Evolutionary conservation across 2,113 vertebrate species (phyloP), one percentile per base, ranked within the genome.

Genomic region (Myotis davidii): DNA sequence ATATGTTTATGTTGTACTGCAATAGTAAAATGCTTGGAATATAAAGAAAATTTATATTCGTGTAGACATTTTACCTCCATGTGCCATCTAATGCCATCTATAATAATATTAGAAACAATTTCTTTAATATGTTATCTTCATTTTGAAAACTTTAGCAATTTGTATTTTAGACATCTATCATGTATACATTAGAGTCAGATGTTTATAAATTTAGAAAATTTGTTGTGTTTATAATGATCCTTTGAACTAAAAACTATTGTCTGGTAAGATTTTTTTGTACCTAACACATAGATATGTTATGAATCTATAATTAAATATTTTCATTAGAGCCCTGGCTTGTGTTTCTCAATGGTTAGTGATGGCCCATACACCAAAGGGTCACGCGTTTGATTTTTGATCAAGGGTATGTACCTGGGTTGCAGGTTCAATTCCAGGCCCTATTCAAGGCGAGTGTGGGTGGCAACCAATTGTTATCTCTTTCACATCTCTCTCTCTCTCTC

Each of bases 201-300:
- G 3, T 69, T 82, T 96, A 87, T 14, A 85, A 85, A 85, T 42
- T 32, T 29, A 79, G 17, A 84, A 70, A 86, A 42, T 45, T 27
- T 39, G 56, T 56, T 7, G n/a, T 78, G 10, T 20, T 87, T 59
- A 21, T 29, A 84, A 29, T 70, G 17, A 69, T 70, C 10, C 5
- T 84, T 84, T 37, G 25, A 79, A 73, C 9, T 65, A 72, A 90
- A 94, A 74, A 59, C 64, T 45, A 78, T n/a, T 70, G 7, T 54
- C 52, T 17, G 45, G 11, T 45, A 61, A 73, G 32, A 34, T 86
- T 81, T 72, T 50, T 86, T 27, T 78, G 2, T 29, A 93, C 27
- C 6, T 12, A 86, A 86, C 17, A 34, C 7, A 13, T 67, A 81
- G 14, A 1, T 77, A 37, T 70, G 9, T 76, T 76, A 61, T 77